These are phyloP conservation scores for Volucella inanis DNA, from an alignment of 2,888 invertebrate species.

Conservation along the genomic window DNA sequence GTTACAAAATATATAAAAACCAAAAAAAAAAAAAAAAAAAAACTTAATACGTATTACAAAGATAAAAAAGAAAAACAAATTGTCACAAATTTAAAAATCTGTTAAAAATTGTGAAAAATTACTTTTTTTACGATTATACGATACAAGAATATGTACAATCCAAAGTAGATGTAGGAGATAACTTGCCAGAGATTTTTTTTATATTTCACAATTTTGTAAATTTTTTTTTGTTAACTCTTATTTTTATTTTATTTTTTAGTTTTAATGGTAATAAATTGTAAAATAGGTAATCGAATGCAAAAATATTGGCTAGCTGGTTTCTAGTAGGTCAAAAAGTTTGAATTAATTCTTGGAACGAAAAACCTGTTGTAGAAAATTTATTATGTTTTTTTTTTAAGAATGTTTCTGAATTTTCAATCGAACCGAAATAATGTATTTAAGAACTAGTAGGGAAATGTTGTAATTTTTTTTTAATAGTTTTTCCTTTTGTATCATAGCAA, in stretches of 20 bases:
- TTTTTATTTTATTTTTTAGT: constrained; percentile 3
- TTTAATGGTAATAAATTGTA: constrained; percentile 24
- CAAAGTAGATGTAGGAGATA: constrained; percentile 46
- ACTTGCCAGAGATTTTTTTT: constrained; percentile 55
- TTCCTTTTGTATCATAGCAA: neutral
- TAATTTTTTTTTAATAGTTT: constrained; percentile 35
- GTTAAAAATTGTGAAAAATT: constrained; percentile 23
- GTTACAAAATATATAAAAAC: constrained; percentile 29
- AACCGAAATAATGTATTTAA: constrained; percentile 51
- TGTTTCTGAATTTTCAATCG: constrained; percentile 17
- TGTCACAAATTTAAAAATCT: constrained; percentile 1
- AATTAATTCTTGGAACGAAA: constrained; percentile 6
- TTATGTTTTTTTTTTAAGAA: constrained; percentile 12
- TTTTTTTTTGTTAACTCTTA: neutral
- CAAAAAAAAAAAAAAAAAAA: constrained; percentile 7
- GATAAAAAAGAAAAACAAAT: too few species aligned
- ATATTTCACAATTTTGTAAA: constrained; percentile 22
- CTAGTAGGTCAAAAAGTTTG: neutral
- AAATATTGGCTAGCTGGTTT: neutral
- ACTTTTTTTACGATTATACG: neutral
- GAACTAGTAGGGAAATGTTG: neutral
- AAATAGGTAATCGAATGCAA: constrained; percentile 17
- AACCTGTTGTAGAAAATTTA: constrained; percentile 28
- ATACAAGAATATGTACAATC: constrained; percentile 38
- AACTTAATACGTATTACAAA: neutral